Conservation (phyloP, 2,113 vertebrate species). For the Prionailurus bengalensis region DNA sequence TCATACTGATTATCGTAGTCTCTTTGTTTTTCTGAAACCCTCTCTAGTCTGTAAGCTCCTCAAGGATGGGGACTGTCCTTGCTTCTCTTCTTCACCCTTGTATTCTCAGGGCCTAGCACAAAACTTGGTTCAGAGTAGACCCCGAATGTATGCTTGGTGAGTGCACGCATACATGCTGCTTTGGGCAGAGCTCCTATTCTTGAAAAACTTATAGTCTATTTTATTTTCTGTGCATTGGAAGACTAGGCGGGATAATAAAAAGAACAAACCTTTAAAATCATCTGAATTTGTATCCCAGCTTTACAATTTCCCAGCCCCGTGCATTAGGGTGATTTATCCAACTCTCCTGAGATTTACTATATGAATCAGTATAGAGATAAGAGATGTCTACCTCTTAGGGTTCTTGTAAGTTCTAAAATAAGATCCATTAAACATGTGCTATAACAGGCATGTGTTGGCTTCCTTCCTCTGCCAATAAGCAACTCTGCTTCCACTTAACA, state of each 20-base stretch:
- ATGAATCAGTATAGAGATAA: neutral
- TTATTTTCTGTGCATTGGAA: slow-evolving; percentile 2
- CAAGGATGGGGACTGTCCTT: neutral
- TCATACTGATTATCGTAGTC: neutral
- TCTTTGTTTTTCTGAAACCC: neutral
- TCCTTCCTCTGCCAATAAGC: neutral
- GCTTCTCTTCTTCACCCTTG: neutral
- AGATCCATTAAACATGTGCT: neutral
- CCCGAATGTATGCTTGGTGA: neutral
- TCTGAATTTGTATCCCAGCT: neutral
- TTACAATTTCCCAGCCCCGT: neutral
- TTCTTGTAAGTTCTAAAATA: neutral
- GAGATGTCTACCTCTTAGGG: neutral
- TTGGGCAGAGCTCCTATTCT: neutral
- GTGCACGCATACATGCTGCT: neutral
- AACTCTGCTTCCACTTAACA: neutral
- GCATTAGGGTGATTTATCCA: slow-evolving; percentile 44
- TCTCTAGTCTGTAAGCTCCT: neutral
- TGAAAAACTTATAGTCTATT: neutral
- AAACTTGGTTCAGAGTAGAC: neutral
- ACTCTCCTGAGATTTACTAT: neutral
- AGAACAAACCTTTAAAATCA: neutral
- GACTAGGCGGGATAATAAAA: neutral
- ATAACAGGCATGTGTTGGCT: no score
- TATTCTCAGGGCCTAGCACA: neutral